Percentiles rank a stretch among this genome's conserved stretches.
Conservation (phyloP, 2,888 invertebrate genomes). For the Argynnis bischoffii region DNA sequence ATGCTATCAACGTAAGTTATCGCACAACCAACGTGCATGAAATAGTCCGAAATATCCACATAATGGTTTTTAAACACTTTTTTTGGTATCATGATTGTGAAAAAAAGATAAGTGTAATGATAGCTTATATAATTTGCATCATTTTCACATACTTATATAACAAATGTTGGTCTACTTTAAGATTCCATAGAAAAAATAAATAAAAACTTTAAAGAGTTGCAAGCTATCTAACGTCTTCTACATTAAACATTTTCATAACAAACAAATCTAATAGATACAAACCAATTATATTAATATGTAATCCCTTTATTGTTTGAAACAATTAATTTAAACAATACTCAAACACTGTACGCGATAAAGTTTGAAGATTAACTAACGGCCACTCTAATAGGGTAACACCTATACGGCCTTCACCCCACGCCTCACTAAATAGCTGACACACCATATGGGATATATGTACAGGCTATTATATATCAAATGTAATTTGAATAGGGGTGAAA, state of each 20-base stretch:
- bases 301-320: slow-evolving; percentile 23
- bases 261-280: neutral
- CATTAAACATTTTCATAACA: neutral
- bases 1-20: too few species aligned
- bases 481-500: slow-evolving; percentile 30
- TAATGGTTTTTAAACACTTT: too few species aligned
- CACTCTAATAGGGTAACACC: slow-evolving; percentile 54
- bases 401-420: slow-evolving; percentile 49
- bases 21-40: too few species aligned
- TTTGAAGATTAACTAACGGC: slow-evolving; percentile 47
- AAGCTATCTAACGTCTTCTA: neutral
- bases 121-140: too few species aligned
- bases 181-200: too few species aligned
- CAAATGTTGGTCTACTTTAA: too few species aligned
- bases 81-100: too few species aligned
- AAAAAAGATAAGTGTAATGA: too few species aligned
- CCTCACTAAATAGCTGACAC: slow-evolving; percentile 30
- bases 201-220: too few species aligned
- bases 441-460: slow-evolving; percentile 39
- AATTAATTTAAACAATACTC: slow-evolving; percentile 29
- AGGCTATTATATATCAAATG: slow-evolving; percentile 29
- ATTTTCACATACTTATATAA: too few species aligned
- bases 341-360: slow-evolving; percentile 35
- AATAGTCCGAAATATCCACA: too few species aligned
- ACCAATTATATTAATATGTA: slow-evolving; percentile 18